Evolutionary conservation across 2,113 vertebrate genomes (phyloP).

Genomic region (Lagopus muta): DNA sequence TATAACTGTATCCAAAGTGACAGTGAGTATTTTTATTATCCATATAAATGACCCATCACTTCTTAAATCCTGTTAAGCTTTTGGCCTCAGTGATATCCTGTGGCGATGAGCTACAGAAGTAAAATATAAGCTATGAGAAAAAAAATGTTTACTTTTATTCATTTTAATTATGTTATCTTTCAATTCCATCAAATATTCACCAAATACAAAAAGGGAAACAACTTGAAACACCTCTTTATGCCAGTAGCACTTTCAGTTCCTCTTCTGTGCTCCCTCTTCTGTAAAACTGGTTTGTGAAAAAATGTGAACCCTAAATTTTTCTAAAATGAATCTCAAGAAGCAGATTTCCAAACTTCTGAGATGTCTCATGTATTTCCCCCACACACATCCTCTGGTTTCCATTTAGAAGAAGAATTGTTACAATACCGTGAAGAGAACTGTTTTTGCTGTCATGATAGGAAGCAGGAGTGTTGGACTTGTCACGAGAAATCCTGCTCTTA

Average conservation of each 20-base stretch:
- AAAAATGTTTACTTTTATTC: background rate
- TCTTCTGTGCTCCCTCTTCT: background rate
- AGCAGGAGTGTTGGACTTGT: slow-evolving; percentile 60
- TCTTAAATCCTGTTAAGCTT: slow-evolving; percentile 48
- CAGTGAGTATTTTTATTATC: slow-evolving; percentile 51
- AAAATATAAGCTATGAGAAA: background rate
- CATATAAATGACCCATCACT: slow-evolving; percentile 33
- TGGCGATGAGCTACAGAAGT: background rate
- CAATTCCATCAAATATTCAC: background rate
- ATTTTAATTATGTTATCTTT: background rate
- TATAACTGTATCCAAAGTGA: slow-evolving; percentile 30
- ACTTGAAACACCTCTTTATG: background rate
- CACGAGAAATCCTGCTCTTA: slow-evolving; percentile 10
- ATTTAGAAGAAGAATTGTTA: slow-evolving; percentile 56
- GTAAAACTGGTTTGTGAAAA: background rate
- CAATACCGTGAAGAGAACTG: background rate
- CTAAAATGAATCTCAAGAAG: background rate
- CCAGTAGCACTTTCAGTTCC: background rate
- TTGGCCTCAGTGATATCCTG: slow-evolving; percentile 21
- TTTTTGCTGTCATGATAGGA: slow-evolving; percentile 63
- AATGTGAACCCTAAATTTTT: slow-evolving; percentile 7
- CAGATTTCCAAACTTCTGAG: background rate
- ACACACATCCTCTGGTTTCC: slow-evolving; percentile 39
- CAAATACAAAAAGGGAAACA: background rate
- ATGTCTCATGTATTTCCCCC: background rate